Conservation (phyloP, 2,113 vertebrate genomes). For the Sceloporus undulatus region DNA sequence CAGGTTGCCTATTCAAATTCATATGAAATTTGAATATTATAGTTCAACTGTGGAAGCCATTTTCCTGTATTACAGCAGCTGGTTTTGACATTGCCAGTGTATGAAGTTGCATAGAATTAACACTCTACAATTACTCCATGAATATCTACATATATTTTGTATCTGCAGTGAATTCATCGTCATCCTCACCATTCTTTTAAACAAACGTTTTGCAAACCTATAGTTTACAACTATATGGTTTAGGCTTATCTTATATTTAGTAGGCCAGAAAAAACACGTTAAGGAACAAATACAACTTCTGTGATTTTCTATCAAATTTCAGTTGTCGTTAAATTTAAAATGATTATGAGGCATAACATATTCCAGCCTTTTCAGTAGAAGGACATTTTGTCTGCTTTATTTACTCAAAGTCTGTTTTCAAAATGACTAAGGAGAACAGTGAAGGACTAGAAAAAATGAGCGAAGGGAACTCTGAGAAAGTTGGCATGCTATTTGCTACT, state of each 20-base stretch:
- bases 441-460: background rate
- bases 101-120: slow-evolving; percentile 25
- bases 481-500: background rate
- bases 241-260: slow-evolving; percentile 14
- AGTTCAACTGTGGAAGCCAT: background rate
- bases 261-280: slow-evolving; percentile 18
- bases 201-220: background rate
- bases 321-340: background rate
- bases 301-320: background rate
- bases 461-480: background rate
- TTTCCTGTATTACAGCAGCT: background rate
- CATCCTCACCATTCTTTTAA: slow-evolving; percentile 25
- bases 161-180: background rate
- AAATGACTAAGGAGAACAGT: background rate
- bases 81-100: slow-evolving; percentile 1
- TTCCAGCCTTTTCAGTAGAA: slow-evolving; percentile 19
- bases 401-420: background rate
- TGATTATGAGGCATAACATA: slow-evolving; percentile 7
- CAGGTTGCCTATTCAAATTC: background rate
- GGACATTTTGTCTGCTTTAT: slow-evolving; percentile 9
- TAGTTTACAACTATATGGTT: background rate
- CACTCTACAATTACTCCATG: too few relatives aligned
- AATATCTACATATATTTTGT: background rate
- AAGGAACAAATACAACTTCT: background rate
- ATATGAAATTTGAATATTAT: slow-evolving; percentile 21